Percentiles rank a stretch among this genome's conserved stretches.
These are phyloP conservation scores for Megathymus violae DNA, from an alignment of 1,140 invertebrate genomes.

Conservation along the genomic window DNA sequence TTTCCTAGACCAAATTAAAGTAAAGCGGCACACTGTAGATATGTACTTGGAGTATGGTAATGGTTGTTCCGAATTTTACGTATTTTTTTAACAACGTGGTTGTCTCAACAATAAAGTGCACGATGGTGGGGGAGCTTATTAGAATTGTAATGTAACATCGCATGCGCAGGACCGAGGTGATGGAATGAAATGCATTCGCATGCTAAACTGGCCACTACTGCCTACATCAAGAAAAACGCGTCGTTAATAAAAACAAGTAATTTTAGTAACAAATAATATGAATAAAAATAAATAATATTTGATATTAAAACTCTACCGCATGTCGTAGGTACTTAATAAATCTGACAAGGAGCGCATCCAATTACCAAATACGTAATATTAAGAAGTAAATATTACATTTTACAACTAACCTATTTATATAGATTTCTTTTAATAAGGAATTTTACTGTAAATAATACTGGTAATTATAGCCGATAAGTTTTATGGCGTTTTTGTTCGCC, in stretches of 20 bases:
- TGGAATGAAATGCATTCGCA: constrained; percentile 27
- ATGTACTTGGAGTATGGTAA: no score
- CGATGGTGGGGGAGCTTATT: constrained; percentile 33
- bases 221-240: neutral
- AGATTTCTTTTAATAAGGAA: constrained; percentile 9
- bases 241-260: neutral
- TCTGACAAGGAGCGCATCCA: neutral
- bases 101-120: neutral
- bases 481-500: constrained; percentile 25
- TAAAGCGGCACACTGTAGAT: no score
- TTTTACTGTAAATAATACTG: no score
- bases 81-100: no score
- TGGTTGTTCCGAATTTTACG: no score
- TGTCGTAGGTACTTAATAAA: constrained; percentile 4
- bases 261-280: constrained; percentile 6
- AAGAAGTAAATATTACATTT: constrained; percentile 4
- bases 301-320: constrained; percentile 13
- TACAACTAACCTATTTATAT: constrained; percentile 17
- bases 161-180: constrained; percentile 27
- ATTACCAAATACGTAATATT: constrained; percentile 13
- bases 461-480: constrained; percentile 15
- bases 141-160: constrained; percentile 35
- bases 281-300: neutral
- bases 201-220: constrained; percentile 34
- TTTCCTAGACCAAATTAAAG: no score